Evolutionary conservation across 2,113 vertebrate species (phyloP).

Genomic region (Gopherus evgoodei): DNA sequence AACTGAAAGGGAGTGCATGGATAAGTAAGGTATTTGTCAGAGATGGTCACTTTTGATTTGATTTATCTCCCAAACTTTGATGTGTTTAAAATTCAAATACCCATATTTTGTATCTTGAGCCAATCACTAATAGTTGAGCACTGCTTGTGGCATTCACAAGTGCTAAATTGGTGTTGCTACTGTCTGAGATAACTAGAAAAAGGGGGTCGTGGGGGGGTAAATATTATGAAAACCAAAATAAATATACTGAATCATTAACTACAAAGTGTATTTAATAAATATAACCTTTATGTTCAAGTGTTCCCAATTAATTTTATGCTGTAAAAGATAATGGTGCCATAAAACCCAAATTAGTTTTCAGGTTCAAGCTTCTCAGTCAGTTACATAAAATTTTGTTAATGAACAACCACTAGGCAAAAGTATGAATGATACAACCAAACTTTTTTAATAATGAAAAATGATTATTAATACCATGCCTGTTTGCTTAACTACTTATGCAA

Average conservation of each 20-base stretch:
- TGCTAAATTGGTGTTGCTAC: neutral
- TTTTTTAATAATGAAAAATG: neutral
- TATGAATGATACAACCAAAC: neutral
- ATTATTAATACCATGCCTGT: neutral
- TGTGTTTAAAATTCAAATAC: neutral
- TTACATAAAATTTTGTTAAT: neutral
- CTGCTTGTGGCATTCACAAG: neutral
- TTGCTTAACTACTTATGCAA: too few relatives aligned
- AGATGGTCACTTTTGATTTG: neutral
- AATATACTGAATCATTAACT: neutral
- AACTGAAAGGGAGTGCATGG: neutral
- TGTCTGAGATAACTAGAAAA: neutral
- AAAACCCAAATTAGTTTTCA: neutral
- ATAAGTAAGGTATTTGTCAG: neutral
- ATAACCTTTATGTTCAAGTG: neutral
- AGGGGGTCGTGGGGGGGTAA: accelerated
- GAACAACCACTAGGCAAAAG: neutral
- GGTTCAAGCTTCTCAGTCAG: neutral
- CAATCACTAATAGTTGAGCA: neutral
- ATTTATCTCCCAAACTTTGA: neutral
- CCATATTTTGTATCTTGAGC: neutral
- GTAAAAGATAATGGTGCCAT: neutral
- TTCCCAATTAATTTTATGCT: neutral
- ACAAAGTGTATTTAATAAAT: neutral
- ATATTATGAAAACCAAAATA: neutral